Base-by-base conservation (phyloP, 1,140 invertebrate species). In the Scaptomyza pallida region DNA sequence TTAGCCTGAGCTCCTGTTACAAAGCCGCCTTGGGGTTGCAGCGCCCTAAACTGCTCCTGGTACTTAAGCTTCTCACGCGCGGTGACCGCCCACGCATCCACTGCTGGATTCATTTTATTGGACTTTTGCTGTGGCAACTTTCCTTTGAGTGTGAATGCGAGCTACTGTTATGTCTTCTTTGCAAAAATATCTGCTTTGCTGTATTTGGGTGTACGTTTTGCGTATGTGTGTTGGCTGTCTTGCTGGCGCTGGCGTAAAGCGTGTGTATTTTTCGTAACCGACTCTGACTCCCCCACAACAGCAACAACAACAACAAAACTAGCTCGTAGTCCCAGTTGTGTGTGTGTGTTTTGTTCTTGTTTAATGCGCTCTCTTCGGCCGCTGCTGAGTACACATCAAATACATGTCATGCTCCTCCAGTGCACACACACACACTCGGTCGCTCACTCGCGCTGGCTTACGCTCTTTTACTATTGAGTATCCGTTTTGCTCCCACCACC, bases 1-100 rank as follows among this genome's bases (percentile, higher is more conserved):
- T 98, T 98, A 0, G 97, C 98, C 92, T 99, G 98, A 70, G 97
- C 97, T 1, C 98, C 98, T 61, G 96, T 96, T n/a, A 98, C 93
- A 74, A 96, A 94, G 15, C 98, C 98, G 93, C 96, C 96, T 17
- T 95, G 92, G 0, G 98, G 98, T 62, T 97, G 96, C 1, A 99
- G 92, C 26, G 95, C 93, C 57, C 95, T 94, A 91, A 99, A 99
- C 92, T 99, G 98, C 61, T 97, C 95, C 71, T 97, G 96, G 93
- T 98, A 98, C 85, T 97, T 95, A 0, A 93, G 93, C 81, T 97
- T 94, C 91, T 99, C 98, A 54, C 96, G 95, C 6, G 96, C 95
- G 82, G 96, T 94, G 33, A 99, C 95, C 41, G 95, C 93, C 97
- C 97, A 99, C 6, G 96, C 95, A 93, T 99, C 98, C 64, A 93